Percentiles rank a stretch among this genome's conserved stretches.
Conservation (phyloP, 2,888 invertebrate species). For the Andrena haemorrhoa region DNA sequence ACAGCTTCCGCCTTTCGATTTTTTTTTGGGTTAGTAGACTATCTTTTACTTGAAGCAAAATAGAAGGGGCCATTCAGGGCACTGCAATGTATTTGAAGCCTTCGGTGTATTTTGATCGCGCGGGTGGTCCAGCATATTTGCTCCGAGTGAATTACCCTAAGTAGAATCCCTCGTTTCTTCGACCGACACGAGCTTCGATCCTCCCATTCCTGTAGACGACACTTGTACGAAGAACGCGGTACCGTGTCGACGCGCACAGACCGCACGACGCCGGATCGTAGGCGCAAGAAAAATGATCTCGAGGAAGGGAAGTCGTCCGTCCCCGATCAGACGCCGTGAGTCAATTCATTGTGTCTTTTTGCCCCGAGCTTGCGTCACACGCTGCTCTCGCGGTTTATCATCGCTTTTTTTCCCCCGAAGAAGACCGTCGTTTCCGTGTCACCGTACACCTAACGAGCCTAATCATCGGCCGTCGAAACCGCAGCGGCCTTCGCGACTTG, state of each 20-base stretch:
- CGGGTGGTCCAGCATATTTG: background rate
- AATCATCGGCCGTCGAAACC: conserved; percentile 68
- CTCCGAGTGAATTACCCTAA: background rate
- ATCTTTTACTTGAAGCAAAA: too few species aligned
- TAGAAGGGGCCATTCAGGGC: too few species aligned
- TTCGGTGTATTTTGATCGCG: background rate
- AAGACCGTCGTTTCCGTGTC: conserved; percentile 62
- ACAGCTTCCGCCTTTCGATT: background rate
- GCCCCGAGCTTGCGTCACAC: conserved; percentile 60
- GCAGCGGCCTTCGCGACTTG: conserved; percentile 61
- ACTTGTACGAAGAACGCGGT: conserved; percentile 10
- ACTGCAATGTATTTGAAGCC: background rate
- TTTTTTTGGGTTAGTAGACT: background rate
- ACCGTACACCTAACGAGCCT: conserved; percentile 46
- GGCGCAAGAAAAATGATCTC: conserved; percentile 65
- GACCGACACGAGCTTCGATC: background rate
- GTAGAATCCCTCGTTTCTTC: conserved; percentile 6
- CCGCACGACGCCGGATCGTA: conserved; percentile 31
- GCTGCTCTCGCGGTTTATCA: conserved; percentile 38
- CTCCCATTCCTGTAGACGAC: background rate
- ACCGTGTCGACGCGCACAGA: conserved; percentile 33
- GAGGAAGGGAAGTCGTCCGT: conserved; percentile 58
- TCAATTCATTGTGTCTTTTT: conserved; percentile 55
- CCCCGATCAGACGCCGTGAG: conserved; percentile 24
- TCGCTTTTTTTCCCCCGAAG: conserved; percentile 23